These are phyloP conservation scores for Spialia ferax DNA, from an alignment of 2,888 invertebrate species.

Conservation along the genomic window DNA sequence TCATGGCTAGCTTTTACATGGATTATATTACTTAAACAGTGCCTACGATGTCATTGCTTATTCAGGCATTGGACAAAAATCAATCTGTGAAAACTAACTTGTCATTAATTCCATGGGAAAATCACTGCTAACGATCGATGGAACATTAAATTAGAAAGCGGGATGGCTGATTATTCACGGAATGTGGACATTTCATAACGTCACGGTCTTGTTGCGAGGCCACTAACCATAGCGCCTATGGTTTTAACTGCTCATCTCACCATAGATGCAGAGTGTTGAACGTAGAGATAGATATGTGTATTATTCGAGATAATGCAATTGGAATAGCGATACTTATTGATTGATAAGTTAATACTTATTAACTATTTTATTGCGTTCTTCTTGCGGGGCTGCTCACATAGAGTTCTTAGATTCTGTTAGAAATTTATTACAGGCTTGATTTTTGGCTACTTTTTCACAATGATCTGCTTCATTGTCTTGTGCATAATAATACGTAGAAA, in stretches of 20 bases:
- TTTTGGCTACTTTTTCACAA: no score
- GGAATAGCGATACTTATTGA: no score
- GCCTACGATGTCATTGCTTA: background rate
- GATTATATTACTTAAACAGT: background rate
- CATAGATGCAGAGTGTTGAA: background rate
- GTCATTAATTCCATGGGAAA: slow-evolving; percentile 11
- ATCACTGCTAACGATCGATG: slow-evolving; percentile 17
- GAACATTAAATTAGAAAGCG: slow-evolving; percentile 42
- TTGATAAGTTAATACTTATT: no score
- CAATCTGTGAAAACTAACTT: background rate
- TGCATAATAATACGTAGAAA: no score
- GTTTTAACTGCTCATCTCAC: background rate
- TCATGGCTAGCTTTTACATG: no score
- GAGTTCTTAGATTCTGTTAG: no score
- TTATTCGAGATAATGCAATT: no score
- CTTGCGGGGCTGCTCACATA: no score
- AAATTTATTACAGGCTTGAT: no score
- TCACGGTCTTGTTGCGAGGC: slow-evolving; percentile 28
- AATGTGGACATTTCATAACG: slow-evolving; percentile 42
- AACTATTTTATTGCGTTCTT: no score
- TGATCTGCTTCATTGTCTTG: no score
- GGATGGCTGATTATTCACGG: slow-evolving; percentile 41
- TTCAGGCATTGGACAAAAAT: background rate
- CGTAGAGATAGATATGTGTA: no score
- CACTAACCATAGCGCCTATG: slow-evolving; percentile 23